These are phyloP conservation scores for Microcaecilia unicolor DNA, from an alignment of 2,797 vertebrate species.

Conservation along the genomic window DNA sequence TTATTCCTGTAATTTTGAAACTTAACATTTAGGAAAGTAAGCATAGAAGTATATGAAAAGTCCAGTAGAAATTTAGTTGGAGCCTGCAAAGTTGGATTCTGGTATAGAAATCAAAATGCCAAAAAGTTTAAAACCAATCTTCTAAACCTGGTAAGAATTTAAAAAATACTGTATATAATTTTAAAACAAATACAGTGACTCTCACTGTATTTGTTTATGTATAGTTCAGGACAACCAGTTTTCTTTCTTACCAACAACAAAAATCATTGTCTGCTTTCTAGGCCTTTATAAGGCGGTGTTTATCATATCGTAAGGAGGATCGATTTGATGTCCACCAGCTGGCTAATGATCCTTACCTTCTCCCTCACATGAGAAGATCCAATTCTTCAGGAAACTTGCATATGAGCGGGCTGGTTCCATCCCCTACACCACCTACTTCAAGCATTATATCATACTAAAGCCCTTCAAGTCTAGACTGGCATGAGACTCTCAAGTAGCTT, in stretches of 20 bases:
- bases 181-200: no score
- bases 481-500: constrained; percentile 50
- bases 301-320: constrained; percentile 97
- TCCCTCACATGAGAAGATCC: constrained; percentile 96
- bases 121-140: no score
- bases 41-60: no score
- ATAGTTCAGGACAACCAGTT: no score
- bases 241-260: not conserved
- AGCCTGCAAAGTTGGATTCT: no score
- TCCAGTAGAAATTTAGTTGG: no score
- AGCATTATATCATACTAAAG: constrained; percentile 90
- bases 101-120: no score
- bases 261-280: constrained; percentile 41
- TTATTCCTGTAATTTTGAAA: no score
- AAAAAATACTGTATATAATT: no score
- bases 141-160: no score
- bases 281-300: constrained; percentile 94
- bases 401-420: constrained; percentile 70
- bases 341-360: constrained; percentile 91
- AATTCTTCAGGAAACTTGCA: constrained; percentile 96
- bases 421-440: constrained; percentile 75
- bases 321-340: constrained; percentile 91
- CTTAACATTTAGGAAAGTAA: no score
- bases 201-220: no score
- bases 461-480: constrained; percentile 38